These are phyloP conservation scores for Arothron firmamentum DNA, from an alignment of 2,113 vertebrate species.

Conservation along the genomic window DNA sequence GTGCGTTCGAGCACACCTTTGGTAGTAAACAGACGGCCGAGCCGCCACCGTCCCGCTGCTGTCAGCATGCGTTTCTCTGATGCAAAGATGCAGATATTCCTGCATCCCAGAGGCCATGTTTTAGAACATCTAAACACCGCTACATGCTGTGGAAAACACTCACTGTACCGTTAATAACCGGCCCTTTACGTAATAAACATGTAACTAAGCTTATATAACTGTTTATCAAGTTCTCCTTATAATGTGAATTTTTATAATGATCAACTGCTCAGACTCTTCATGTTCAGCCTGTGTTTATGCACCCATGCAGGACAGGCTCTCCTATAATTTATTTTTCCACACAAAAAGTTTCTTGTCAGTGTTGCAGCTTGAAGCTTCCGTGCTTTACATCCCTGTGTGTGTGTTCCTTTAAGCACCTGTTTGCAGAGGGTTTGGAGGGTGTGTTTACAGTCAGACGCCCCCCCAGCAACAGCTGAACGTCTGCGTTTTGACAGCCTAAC, in stretches of 20 bases:
- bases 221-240: background rate
- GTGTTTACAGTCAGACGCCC: slow-evolving; percentile 54
- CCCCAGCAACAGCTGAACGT: slow-evolving; percentile 58
- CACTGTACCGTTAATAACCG: slow-evolving; percentile 30
- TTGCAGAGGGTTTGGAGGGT: slow-evolving; percentile 37
- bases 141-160: slow-evolving; percentile 22
- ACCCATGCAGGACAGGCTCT: background rate
- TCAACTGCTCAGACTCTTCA: slow-evolving; percentile 10
- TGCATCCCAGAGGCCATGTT: slow-evolving; percentile 16
- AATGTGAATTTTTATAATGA: background rate
- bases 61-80: background rate
- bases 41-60: too few species aligned
- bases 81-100: background rate
- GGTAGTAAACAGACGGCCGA: too few species aligned
- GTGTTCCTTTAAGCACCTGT: slow-evolving; percentile 62
- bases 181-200: slow-evolving; percentile 30
- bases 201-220: slow-evolving; percentile 26
- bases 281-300: slow-evolving; percentile 35
- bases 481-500: slow-evolving; percentile 41
- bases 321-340: too few species aligned
- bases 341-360: too few species aligned
- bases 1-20: background rate
- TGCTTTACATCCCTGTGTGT: slow-evolving; percentile 18
- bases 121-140: slow-evolving; percentile 22
- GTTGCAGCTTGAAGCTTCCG: too few species aligned